These are phyloP conservation scores for Thamnophis sirtalis DNA, from an alignment of 2,113 vertebrate species.

Conservation along the genomic window DNA sequence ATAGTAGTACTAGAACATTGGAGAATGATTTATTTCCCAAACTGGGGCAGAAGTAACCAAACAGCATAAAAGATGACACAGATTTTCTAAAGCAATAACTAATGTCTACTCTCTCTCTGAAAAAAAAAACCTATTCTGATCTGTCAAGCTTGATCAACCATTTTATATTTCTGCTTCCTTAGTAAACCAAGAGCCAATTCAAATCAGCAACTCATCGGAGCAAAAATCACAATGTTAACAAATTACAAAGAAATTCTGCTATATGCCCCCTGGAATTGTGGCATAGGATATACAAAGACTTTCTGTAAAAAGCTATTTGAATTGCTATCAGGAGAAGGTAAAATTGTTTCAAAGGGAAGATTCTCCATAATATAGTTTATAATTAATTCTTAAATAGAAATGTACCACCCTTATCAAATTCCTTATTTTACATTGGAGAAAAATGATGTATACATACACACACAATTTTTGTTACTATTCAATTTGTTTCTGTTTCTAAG, in stretches of 20 bases:
- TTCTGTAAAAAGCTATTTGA: slow-evolving; percentile 29
- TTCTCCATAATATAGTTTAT: slow-evolving; percentile 35
- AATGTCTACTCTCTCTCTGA: neutral
- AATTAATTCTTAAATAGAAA: slow-evolving; percentile 33
- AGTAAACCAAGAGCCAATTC: neutral
- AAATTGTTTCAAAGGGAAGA: neutral
- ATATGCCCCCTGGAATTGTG: fast-evolving
- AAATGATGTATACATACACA: slow-evolving; percentile 27
- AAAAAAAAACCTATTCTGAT: neutral
- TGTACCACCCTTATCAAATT: slow-evolving; percentile 50
- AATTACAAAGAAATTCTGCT: neutral
- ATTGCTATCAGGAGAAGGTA: slow-evolving; percentile 40
- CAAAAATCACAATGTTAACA: neutral
- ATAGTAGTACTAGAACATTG: neutral
- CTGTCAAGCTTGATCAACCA: neutral
- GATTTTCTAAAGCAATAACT: neutral
- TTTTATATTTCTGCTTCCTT: neutral
- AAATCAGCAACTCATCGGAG: neutral
- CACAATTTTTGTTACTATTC: slow-evolving; percentile 50
- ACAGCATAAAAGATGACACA: neutral
- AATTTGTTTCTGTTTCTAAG: slow-evolving; percentile 68
- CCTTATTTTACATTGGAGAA: slow-evolving; percentile 49
- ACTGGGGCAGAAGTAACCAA: neutral
- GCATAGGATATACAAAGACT: slow-evolving; percentile 20
- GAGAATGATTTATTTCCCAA: neutral